phyloP scores from a whole-genome alignment of 1,140 invertebrate genomes.

The Heliconius hewitsoni region DNA sequence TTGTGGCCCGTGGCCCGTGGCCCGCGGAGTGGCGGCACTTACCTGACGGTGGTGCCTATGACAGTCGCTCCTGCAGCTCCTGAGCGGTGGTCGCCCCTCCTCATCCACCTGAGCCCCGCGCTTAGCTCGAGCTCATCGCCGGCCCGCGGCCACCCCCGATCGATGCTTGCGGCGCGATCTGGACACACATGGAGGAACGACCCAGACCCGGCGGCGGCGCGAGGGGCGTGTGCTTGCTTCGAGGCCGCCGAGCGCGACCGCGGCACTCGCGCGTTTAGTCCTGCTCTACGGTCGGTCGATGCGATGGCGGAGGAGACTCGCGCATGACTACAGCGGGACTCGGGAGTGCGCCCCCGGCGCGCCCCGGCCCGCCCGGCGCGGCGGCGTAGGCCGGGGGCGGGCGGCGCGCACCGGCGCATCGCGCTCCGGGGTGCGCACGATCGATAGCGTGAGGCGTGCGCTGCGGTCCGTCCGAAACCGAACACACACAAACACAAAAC shows the following conservation, averaged over 20 bases:
- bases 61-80: constrained; percentile 43
- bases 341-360: constrained; percentile 28
- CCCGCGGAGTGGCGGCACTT: constrained; percentile 24
- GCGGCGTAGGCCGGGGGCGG: constrained; percentile 47
- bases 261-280: constrained; percentile 69
- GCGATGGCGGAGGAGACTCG: constrained; percentile 58
- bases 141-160: constrained; percentile 52
- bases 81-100: constrained; percentile 46
- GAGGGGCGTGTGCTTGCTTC: constrained; percentile 50
- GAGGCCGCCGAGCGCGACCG: constrained; percentile 64
- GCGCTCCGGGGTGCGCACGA: constrained; percentile 57
- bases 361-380: constrained; percentile 42
- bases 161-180: constrained; percentile 52
- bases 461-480: constrained; percentile 53
- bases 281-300: constrained; percentile 63
- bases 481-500: constrained; percentile 52
- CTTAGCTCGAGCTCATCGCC: constrained; percentile 63
- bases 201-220: constrained; percentile 52
- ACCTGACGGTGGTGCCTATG: constrained; percentile 51
- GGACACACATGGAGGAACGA: constrained; percentile 58
- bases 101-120: constrained; percentile 52
- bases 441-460: constrained; percentile 63
- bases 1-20: too few relatives aligned
- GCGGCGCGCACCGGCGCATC: constrained; percentile 42
- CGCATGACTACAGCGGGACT: constrained; percentile 63